Conservation (phyloP, 2,113 vertebrate species). For the Chionomys nivalis region DNA sequence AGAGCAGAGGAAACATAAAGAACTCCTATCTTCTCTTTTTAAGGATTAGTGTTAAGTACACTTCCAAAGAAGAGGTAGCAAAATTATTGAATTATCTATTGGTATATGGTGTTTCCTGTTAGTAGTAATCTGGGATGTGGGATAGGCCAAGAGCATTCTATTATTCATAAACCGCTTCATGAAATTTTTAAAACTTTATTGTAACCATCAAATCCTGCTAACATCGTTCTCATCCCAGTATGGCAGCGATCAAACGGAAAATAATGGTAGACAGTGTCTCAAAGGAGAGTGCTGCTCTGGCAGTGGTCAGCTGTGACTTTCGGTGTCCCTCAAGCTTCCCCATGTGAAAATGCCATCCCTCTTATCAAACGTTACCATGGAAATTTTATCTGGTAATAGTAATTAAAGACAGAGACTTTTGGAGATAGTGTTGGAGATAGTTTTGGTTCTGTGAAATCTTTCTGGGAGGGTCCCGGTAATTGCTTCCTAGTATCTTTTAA, state of each 20-base stretch:
- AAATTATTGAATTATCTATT: not conserved
- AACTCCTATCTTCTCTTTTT: not conserved
- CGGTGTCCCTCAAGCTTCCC: no score
- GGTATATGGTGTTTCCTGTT: not conserved
- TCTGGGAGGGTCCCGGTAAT: accelerated
- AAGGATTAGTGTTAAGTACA: not conserved
- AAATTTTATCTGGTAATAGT: not conserved
- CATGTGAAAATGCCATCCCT: not conserved
- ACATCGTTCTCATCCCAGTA: not conserved
- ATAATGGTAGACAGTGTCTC: not conserved
- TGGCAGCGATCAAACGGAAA: not conserved
- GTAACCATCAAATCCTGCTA: not conserved
- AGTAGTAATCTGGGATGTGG: not conserved
- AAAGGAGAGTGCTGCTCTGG: not conserved
- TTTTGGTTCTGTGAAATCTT: not conserved
- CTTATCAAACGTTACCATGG: not conserved
- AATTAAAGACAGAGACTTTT: no score
- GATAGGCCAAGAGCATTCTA: not conserved
- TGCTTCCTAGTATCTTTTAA: not conserved
- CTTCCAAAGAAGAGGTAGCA: not conserved
- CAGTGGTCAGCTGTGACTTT: not conserved
- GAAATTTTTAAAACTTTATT: not conserved
- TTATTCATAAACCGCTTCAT: not conserved
- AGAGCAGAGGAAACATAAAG: not conserved
- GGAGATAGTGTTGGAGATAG: no score